Conservation (phyloP, 2,797 vertebrate species). For the Sebastes umbrosus region DNA sequence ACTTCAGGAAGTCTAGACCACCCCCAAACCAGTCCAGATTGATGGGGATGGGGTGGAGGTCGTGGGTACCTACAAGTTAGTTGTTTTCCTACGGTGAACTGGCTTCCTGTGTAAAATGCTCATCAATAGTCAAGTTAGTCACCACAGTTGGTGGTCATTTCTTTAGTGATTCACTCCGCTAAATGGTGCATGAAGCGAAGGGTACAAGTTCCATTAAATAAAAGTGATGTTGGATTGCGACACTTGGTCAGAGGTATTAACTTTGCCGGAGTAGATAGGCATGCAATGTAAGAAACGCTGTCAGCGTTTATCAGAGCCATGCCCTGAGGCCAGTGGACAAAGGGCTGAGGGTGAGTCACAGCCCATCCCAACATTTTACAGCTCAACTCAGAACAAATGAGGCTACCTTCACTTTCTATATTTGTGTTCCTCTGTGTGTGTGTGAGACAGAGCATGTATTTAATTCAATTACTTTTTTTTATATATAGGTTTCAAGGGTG, state of each 20-base stretch:
- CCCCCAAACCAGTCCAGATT: no score
- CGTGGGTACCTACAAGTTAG: neutral
- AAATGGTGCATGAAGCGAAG: neutral
- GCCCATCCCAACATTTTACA: slow-evolving; percentile 19
- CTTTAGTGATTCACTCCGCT: neutral
- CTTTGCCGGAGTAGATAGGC: neutral
- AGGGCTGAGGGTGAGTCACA: slow-evolving; percentile 51
- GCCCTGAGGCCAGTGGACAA: slow-evolving; percentile 37
- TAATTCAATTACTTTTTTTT: neutral
- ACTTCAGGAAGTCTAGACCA: no score
- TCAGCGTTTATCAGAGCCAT: slow-evolving; percentile 20
- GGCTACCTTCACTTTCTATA: neutral
- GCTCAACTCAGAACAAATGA: slow-evolving; percentile 7
- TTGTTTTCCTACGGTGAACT: neutral
- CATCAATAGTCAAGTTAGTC: neutral
- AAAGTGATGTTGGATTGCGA: neutral
- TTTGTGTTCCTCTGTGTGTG: neutral
- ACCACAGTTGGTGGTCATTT: neutral
- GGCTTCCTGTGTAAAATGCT: neutral
- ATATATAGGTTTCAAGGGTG: neutral
- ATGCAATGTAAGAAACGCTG: neutral
- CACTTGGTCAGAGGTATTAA: neutral
- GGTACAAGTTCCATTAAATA: slow-evolving; percentile 4
- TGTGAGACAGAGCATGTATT: neutral
- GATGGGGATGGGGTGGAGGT: no score